Percentiles rank a stretch among this genome's conserved stretches.
These are phyloP conservation scores for Chionoecetes opilio DNA, from an alignment of 1,140 invertebrate genomes.

Conservation along the genomic window DNA sequence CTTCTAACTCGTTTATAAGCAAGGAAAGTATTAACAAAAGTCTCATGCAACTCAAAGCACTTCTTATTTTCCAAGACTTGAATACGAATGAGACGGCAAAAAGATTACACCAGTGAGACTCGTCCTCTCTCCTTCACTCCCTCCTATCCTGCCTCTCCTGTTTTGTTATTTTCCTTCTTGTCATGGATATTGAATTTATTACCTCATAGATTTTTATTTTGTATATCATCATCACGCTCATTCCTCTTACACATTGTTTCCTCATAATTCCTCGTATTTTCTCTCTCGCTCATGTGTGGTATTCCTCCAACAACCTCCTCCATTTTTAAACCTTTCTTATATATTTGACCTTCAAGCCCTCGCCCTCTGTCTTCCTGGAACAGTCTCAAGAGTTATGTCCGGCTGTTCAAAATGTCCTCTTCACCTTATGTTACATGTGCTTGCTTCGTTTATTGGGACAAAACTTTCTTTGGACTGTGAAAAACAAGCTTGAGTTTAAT, in stretches of 20 bases:
- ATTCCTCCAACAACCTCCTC: not conserved
- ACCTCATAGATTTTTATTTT: not conserved
- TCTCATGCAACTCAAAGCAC: too few relatives aligned
- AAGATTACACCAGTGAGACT: too few relatives aligned
- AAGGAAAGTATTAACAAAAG: too few relatives aligned
- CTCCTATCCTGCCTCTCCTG: not conserved
- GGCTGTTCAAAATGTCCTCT: not conserved
- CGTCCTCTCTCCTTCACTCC: not conserved
- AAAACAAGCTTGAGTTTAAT: too few relatives aligned
- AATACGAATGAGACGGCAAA: too few relatives aligned
- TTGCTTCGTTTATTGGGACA: too few relatives aligned
- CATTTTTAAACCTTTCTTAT: not conserved
- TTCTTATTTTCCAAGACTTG: too few relatives aligned
- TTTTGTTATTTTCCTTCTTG: not conserved
- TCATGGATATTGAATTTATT: too few relatives aligned
- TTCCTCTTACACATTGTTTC: not conserved
- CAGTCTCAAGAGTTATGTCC: not conserved
- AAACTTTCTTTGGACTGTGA: too few relatives aligned
- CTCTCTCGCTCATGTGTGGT: not conserved
- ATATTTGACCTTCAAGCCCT: not conserved
- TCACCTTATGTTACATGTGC: not conserved
- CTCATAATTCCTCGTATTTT: not conserved
- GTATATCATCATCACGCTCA: not conserved
- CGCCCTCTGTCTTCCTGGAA: not conserved
- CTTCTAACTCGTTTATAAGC: too few relatives aligned